A percentile compares a stretch with the other conserved stretches of the same genome.
Conservation (phyloP, 2,888 invertebrate genomes). For the Capitulum mitella region DNA sequence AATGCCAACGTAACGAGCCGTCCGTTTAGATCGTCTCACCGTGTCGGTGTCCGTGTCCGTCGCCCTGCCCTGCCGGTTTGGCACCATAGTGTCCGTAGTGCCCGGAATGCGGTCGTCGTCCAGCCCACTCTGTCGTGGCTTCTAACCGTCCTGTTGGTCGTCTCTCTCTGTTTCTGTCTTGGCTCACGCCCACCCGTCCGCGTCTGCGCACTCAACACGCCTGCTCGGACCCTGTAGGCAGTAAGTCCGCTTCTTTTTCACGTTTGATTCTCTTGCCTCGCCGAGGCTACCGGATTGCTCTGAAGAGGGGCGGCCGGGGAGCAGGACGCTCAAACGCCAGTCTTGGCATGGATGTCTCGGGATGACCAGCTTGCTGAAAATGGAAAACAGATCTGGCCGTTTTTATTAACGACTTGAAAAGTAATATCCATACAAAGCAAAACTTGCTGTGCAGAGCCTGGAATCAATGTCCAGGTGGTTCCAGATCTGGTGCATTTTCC, state of each 20-base stretch:
- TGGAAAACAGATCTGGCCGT: too few species aligned
- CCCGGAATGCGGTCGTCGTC: not conserved
- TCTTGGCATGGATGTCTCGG: too few species aligned
- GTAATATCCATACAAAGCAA: too few species aligned
- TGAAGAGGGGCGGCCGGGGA: too few species aligned
- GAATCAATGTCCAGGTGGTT: too few species aligned
- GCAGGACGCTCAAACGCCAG: too few species aligned
- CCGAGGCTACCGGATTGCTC: not conserved
- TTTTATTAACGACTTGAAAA: too few species aligned
- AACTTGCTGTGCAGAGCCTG: too few species aligned
- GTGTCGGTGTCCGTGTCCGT: not conserved
- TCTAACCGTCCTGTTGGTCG: not conserved
- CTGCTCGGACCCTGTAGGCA: not conserved
- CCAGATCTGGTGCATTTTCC: too few species aligned
- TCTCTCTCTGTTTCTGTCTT: constrained; percentile 3
- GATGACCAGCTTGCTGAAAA: too few species aligned
- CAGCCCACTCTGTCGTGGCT: not conserved
- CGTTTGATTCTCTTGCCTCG: not conserved
- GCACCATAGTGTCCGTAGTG: not conserved
- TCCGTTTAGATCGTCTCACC: not conserved
- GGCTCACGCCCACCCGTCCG: too few species aligned
- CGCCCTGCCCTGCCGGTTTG: not conserved
- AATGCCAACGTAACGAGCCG: not conserved
- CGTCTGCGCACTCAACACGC: not conserved
- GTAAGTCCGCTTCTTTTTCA: not conserved